Base-by-base conservation (phyloP, 2,113 vertebrate species). In the Rhea americana region DNA sequence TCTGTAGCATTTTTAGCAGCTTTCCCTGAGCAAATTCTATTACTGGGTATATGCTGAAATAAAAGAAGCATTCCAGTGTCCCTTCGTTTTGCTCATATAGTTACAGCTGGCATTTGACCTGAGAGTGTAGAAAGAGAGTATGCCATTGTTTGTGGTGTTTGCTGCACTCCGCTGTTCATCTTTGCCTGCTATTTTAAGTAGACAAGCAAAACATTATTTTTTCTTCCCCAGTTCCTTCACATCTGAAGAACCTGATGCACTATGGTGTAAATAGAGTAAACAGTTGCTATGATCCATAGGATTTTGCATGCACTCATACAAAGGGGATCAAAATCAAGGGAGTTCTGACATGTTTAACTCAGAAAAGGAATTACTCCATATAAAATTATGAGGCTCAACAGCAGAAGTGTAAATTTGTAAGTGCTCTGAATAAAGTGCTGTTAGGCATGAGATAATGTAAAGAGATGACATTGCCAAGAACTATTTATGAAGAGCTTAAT, bases 401-500 rank as follows among this genome's bases (percentile, higher is more conserved):
- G 92, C 93, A 96, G 79, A 95, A 95, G 95, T 95, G 92, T 96
- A 97, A 96, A 97, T 97, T 91, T 95, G 73, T 94, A 95, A 97
- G 89, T 90, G 91, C 93, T 97, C 90, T 50, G 91, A 96, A 82
- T 96, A 94, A 95, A 97, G 93, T 92, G 96, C 94, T 97, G 91
- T 95, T 97, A 97, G 93, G 96, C 96, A 96, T 95, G 97, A 93
- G 93, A 97, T 97, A 90, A 97, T 96, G 94, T 97, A 97, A 97
- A 98, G 96, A 96, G 96, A 95, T 96, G 95, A 95, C 96, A 96
- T 95, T 98, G 97, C 97, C 97, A 98, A 97, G 96, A 97, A 97
- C 97, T 98, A 97, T 97, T 98, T 98, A 97, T 97, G 97, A 97
- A 97, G 90, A 97, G 97, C 94, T 98, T 97, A 97, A 97, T 98